Evolutionary conservation across 2,797 vertebrate species (phyloP), one percentile per base, ranked within the genome.

Genomic region (Danionella dracula): DNA sequence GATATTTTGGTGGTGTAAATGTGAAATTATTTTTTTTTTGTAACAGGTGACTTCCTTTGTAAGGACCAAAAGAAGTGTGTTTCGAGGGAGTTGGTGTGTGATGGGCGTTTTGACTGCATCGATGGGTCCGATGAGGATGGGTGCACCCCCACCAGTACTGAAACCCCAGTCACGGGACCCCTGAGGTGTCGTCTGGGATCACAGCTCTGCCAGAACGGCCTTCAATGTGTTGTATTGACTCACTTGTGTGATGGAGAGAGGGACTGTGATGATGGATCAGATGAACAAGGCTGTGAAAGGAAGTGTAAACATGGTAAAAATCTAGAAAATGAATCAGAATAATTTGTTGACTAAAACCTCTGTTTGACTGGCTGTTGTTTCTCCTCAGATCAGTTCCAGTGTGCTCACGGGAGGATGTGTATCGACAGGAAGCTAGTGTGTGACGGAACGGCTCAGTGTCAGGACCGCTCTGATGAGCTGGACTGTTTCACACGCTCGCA

Each of bases 251-350:
- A 91, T 13, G 88, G 89, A 4, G 84, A 87, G 70, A 68, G 6
- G 0, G 94, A 96, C 83, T 94, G 94, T 61, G 48, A 23, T 1
- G 94, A 95, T 21, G 90, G 90, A 20, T 95, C 92, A 0, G 93
- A 97, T 40, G 94, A 97, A 64, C 85, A 89, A 0, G 78, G 65
- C 12, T 96, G 93, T 16, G 54, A 73, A 1, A 29, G 51, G 32
- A 37, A 68, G 29, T 96, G 93, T 53, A 76, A 74, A 60, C 68
- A 81, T 85, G 92, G 93, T 96, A 78, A 49, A 45, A 8, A 31
- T 0, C 13, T 21, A 20, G 1, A 13, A 6, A 7, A 1, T 10
- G 6, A 23, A 13, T 5, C 35, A 9, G 8, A 23, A 0, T 9
- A 5, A 10, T 51, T 5, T 13, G 1, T 32, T 1, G 1, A 23